Conservation (phyloP, 2,797 vertebrate genomes). For the Helostoma temminkii region DNA sequence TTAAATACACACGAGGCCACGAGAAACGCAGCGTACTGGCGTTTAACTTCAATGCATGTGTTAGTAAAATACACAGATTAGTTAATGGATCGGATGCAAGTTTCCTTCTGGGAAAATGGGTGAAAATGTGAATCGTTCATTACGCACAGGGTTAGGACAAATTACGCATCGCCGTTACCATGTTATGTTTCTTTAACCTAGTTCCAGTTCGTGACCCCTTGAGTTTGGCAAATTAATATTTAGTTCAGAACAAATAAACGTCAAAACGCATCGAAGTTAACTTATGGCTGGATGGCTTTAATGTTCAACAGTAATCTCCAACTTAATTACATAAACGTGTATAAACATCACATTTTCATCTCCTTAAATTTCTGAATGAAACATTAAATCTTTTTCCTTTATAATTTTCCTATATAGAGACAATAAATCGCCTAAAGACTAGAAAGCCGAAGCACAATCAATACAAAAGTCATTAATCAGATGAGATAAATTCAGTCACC, state of each 20-base stretch:
- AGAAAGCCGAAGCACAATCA: no score
- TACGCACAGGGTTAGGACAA: neutral
- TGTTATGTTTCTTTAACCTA: constrained; percentile 35
- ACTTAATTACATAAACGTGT: neutral
- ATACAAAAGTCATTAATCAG: neutral
- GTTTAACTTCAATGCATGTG: neutral
- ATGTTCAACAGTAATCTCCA: neutral
- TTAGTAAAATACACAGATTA: neutral
- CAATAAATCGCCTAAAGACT: neutral
- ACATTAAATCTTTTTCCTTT: neutral
- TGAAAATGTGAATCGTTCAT: neutral
- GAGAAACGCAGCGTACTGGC: neutral
- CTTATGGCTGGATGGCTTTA: neutral
- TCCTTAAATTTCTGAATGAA: neutral
- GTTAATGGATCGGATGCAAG: neutral
- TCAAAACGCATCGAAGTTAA: neutral
- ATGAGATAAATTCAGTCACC: constrained; percentile 8
- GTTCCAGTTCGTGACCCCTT: constrained; percentile 57
- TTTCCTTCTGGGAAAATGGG: neutral
- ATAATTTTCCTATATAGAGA: neutral
- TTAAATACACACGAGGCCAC: constrained; percentile 60
- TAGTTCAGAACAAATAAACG: neutral
- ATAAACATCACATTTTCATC: neutral
- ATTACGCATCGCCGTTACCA: constrained; percentile 5
- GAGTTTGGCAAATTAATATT: constrained; percentile 14